These are phyloP conservation scores for Lottia gigantea DNA, from an alignment of 2,888 invertebrate genomes.

Conservation along the genomic window DNA sequence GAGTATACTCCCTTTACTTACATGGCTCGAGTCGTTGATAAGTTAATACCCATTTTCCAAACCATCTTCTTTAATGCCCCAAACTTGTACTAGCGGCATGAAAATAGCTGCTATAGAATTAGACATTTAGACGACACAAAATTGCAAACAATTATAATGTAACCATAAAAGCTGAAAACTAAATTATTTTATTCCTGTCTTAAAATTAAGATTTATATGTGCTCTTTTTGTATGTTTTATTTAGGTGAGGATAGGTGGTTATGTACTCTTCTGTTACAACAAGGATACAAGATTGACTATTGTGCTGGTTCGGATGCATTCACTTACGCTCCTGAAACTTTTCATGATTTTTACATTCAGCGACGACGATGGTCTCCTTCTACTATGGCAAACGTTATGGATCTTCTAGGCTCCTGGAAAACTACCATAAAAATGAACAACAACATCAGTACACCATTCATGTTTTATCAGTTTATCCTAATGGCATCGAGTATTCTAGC, in stretches of 20 bases:
- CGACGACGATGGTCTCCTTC: conserved; percentile 62
- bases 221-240: conserved; percentile 13
- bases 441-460: conserved; percentile 53
- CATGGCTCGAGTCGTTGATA: too few species aligned
- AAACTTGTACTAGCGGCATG: too few species aligned
- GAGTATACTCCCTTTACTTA: too few species aligned
- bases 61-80: too few species aligned
- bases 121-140: too few species aligned
- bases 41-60: too few species aligned
- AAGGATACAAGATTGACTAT: conserved; percentile 62
- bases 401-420: conserved; percentile 48
- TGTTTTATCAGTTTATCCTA: conserved; percentile 52
- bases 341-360: conserved; percentile 62
- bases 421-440: conserved; percentile 50
- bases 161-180: too few species aligned
- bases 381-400: conserved; percentile 61
- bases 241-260: conserved; percentile 64
- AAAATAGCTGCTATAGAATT: too few species aligned
- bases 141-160: too few species aligned
- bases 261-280: conserved; percentile 59
- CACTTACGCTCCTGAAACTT: conserved; percentile 59
- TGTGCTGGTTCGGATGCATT: conserved; percentile 59
- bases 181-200: too few species aligned
- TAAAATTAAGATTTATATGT: not conserved
- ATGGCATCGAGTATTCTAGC: conserved; percentile 45